phyloP scores from a whole-genome alignment of 2,797 vertebrate species.

The Babyrousa celebensis region DNA sequence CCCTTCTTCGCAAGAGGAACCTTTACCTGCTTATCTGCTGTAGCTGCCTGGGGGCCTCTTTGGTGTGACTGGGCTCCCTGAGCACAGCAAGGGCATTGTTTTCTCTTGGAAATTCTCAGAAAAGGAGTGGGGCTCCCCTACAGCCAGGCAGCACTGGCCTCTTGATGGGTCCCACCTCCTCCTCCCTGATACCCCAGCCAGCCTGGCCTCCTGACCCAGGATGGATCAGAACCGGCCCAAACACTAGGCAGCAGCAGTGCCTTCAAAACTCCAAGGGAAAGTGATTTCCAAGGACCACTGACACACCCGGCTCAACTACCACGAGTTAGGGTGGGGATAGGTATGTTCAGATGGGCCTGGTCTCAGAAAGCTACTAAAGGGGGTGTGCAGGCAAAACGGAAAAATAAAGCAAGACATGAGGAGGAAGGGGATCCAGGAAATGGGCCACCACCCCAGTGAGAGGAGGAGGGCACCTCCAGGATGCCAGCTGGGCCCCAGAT shows the following conservation, averaged over 20 bases:
- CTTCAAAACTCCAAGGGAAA: background rate
- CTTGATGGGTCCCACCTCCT: background rate
- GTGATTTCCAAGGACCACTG: background rate
- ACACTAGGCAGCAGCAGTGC: background rate
- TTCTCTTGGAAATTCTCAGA: background rate
- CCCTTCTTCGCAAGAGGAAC: background rate
- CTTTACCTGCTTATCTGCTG: background rate
- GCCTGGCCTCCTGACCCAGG: background rate
- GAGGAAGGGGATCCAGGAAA: background rate
- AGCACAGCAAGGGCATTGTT: background rate
- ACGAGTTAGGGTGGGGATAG: background rate
- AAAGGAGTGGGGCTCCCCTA: background rate
- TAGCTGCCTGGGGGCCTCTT: background rate
- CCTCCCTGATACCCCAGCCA: background rate
- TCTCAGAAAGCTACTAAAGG: background rate
- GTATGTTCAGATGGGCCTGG: accelerated
- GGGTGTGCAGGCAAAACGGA: background rate
- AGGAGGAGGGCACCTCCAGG: background rate
- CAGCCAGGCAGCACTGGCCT: background rate
- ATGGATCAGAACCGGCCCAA: background rate
- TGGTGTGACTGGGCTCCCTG: background rate
- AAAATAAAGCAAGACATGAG: background rate
- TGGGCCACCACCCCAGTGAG: background rate
- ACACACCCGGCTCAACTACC: background rate
- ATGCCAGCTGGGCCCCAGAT: too few species aligned